Percentiles rank a stretch among this genome's conserved stretches.
phyloP scores from a whole-genome alignment of 2,797 vertebrate genomes.

The Calcarius lapponicus region DNA sequence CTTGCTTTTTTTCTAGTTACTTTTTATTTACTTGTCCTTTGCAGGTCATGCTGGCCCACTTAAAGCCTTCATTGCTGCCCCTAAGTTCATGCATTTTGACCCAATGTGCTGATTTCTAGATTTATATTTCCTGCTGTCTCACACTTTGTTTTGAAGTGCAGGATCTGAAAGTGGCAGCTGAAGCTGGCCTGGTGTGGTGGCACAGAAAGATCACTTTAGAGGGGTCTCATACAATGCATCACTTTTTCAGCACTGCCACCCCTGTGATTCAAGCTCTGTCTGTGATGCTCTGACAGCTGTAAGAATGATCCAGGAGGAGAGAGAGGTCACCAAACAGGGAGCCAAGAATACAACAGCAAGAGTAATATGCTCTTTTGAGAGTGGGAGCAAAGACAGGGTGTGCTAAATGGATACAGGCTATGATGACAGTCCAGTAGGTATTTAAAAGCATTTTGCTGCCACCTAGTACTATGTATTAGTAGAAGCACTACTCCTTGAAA shows the following conservation, averaged over 20 bases:
- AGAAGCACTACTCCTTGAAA: background rate
- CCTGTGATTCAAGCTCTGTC: background rate
- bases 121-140: background rate
- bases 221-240: background rate
- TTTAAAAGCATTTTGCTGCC: constrained; percentile 58
- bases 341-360: background rate
- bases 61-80: background rate
- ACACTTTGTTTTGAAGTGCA: background rate
- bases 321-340: background rate
- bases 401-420: background rate
- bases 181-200: background rate
- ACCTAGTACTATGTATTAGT: constrained; percentile 7
- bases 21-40: background rate
- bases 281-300: background rate
- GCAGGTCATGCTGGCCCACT: background rate
- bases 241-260: background rate
- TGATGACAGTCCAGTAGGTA: background rate
- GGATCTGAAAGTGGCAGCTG: background rate
- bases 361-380: background rate
- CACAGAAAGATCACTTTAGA: background rate
- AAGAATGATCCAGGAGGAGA: background rate
- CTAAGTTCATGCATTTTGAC: background rate
- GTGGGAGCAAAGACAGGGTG: background rate
- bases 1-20: background rate
- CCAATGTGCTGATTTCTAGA: background rate